Percentiles rank a stretch among this genome's conserved stretches.
These are phyloP conservation scores for Ameiurus melas DNA, from an alignment of 2,113 vertebrate genomes.

Conservation along the genomic window DNA sequence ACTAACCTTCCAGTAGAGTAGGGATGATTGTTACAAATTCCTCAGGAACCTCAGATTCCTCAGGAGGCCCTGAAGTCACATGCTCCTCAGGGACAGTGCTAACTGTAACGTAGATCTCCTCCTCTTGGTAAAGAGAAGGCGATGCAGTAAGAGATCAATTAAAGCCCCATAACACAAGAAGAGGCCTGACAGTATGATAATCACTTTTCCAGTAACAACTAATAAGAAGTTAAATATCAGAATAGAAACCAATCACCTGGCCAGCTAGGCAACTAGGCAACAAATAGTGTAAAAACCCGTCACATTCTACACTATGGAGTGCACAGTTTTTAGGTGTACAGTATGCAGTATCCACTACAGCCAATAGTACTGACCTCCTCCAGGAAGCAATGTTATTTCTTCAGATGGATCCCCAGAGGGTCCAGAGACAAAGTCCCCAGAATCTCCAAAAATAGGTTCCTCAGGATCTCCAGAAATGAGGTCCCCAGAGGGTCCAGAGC, in stretches of 20 bases:
- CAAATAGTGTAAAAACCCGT: background rate
- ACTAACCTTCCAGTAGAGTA: conserved; percentile 71
- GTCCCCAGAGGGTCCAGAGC: conserved; percentile 56
- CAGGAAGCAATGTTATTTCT: conserved; percentile 63
- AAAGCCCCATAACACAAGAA: conserved; percentile 48
- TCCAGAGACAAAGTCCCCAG: conserved; percentile 56
- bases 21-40: conserved; percentile 56
- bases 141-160: conserved; percentile 62
- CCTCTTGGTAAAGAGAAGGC: conserved; percentile 74
- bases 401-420: conserved; percentile 35
- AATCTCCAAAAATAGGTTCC: conserved; percentile 65
- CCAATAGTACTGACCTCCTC: conserved; percentile 70
- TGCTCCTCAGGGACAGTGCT: conserved; percentile 53
- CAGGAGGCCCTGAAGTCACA: conserved; percentile 4
- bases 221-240: conserved; percentile 14
- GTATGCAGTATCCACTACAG: background rate
- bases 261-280: conserved; percentile 36
- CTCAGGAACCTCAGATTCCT: background rate
- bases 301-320: conserved; percentile 31
- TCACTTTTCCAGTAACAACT: conserved; percentile 4
- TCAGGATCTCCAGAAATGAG: conserved; percentile 60
- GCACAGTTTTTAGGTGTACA: background rate
- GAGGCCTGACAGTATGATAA: conserved; percentile 18
- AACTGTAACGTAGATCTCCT: conserved; percentile 61
- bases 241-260: background rate